Conservation (phyloP, 2,113 vertebrate species). For the Anoura caudifer region DNA sequence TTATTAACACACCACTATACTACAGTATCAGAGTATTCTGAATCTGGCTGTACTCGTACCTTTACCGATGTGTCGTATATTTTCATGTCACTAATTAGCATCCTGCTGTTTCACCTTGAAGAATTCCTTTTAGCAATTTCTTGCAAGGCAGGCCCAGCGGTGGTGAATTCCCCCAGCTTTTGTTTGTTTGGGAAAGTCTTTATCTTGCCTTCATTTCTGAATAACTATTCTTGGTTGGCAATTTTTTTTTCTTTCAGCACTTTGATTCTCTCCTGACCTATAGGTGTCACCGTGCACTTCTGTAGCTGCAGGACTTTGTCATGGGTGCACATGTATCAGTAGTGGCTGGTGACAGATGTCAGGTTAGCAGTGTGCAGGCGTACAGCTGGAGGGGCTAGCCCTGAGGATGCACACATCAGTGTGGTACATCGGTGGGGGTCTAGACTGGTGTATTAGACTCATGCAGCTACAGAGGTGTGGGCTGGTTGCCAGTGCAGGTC, state of each 20-base stretch:
- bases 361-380: background rate
- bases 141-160: background rate
- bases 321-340: background rate
- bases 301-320: background rate
- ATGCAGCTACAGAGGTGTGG: background rate
- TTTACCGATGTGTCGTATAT: background rate
- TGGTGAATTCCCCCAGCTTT: background rate
- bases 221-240: background rate
- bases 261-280: background rate
- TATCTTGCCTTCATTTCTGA: background rate
- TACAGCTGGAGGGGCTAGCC: background rate
- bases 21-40: too few species aligned
- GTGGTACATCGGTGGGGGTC: background rate
- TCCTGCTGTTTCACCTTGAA: too few species aligned
- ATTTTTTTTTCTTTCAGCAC: background rate
- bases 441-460: background rate
- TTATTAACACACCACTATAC: background rate
- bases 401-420: background rate
- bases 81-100: background rate
- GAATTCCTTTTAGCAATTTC: too few species aligned
- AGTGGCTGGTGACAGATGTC: background rate
- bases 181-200: background rate
- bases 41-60: background rate
- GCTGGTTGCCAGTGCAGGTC: background rate
- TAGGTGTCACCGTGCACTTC: background rate